These are phyloP conservation scores for Girardinus metallicus DNA, from an alignment of 2,797 vertebrate species.

Conservation along the genomic window DNA sequence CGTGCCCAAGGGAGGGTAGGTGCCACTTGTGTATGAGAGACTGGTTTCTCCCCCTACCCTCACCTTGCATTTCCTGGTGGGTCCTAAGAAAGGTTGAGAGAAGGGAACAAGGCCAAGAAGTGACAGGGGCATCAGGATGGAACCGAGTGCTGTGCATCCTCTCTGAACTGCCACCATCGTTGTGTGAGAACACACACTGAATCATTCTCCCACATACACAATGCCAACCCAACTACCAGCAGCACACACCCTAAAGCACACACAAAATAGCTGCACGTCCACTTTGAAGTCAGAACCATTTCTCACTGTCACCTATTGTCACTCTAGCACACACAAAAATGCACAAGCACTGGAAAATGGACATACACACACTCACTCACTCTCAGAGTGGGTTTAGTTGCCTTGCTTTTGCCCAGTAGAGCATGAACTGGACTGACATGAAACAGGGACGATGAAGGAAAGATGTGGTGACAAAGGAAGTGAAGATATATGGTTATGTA, in stretches of 20 bases:
- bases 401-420: constrained; percentile 72
- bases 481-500: constrained; percentile 37
- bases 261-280: constrained; percentile 35
- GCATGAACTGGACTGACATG: constrained; percentile 73
- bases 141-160: constrained; percentile 64
- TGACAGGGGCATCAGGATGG: constrained; percentile 80
- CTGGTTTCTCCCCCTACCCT: constrained; percentile 36
- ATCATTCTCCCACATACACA: constrained; percentile 32
- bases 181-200: constrained; percentile 39
- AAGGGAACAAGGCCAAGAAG: constrained; percentile 80
- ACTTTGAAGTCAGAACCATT: constrained; percentile 65
- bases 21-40: constrained; percentile 55
- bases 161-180: constrained; percentile 74
- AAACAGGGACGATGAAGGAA: constrained; percentile 53
- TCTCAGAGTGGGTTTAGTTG: constrained; percentile 42
- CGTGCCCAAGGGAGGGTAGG: constrained; percentile 48
- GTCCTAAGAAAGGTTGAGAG: constrained; percentile 66
- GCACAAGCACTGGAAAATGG: constrained; percentile 37
- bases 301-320: constrained; percentile 70
- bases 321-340: constrained; percentile 49
- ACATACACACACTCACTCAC: constrained; percentile 42
- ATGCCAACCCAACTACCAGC: constrained; percentile 9
- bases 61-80: constrained; percentile 40
- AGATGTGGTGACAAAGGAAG: constrained; percentile 46
- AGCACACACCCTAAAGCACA: constrained; percentile 28